Evolutionary conservation across 2,797 vertebrate genomes (phyloP).

Genomic region (Catharus ustulatus): DNA sequence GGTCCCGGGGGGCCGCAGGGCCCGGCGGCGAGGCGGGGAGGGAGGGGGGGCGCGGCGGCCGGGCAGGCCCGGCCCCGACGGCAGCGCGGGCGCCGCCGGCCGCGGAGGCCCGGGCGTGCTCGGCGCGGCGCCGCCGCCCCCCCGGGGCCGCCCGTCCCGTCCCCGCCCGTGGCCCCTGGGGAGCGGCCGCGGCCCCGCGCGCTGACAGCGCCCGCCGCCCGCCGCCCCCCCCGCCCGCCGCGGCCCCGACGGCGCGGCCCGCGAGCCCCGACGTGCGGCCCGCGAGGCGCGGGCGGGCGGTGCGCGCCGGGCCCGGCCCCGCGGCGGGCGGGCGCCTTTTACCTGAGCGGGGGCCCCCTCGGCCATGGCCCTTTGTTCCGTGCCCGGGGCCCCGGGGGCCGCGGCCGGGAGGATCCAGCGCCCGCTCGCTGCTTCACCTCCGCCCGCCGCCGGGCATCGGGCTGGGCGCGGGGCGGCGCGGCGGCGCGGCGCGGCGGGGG

Average conservation of each 20-base stretch:
- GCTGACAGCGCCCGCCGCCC: background rate
- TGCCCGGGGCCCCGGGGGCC: background rate
- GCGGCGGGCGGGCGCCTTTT: background rate
- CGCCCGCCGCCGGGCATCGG: background rate
- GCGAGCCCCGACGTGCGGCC: background rate
- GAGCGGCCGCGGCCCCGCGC: background rate
- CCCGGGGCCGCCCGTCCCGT: background rate
- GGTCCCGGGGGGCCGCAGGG: background rate
- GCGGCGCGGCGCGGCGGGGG: background rate
- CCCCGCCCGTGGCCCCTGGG: background rate
- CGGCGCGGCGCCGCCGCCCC: background rate
- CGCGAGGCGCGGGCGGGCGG: background rate
- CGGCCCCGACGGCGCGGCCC: slow-evolving; percentile 33
- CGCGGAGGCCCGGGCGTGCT: background rate
- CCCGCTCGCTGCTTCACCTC: background rate
- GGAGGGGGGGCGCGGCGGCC: background rate
- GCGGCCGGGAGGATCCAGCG: background rate
- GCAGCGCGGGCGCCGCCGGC: background rate
- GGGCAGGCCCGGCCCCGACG: background rate
- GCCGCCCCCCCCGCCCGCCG: background rate
- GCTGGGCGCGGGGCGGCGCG: background rate
- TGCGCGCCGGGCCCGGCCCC: background rate
- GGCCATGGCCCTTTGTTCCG: slow-evolving; percentile 29
- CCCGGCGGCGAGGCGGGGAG: background rate
- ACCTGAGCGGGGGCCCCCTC: slow-evolving; percentile 27